Percentiles rank a stretch among this genome's conserved stretches.
phyloP scores from a whole-genome alignment of 2,888 invertebrate species.

The Oxyteleia sp. region DNA sequence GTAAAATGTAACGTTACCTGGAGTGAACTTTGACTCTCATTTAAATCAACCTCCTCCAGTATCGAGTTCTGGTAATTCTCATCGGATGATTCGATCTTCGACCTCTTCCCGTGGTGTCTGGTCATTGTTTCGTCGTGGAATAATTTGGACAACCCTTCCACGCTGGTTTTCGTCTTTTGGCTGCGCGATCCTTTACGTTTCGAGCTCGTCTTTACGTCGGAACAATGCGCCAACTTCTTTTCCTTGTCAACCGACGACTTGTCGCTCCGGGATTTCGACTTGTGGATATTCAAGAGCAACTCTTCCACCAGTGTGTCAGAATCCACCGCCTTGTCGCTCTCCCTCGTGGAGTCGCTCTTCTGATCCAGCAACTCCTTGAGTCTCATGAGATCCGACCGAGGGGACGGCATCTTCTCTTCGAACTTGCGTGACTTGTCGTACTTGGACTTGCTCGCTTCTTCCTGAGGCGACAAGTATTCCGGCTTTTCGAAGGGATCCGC shows the following conservation, averaged over 20 bases:
- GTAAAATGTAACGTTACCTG: too few species aligned
- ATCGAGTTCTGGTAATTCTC: conserved; percentile 79
- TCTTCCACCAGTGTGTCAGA: too few species aligned
- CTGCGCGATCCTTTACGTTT: conserved; percentile 83
- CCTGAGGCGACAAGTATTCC: too few species aligned
- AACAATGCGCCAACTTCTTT: conserved; percentile 78
- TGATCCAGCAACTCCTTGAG: too few species aligned
- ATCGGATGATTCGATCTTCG: conserved; percentile 79
- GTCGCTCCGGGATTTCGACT: conserved; percentile 78
- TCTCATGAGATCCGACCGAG: too few species aligned
- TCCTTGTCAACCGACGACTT: conserved; percentile 77
- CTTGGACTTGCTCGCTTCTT: too few species aligned
- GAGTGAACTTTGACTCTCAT: conserved; percentile 83
- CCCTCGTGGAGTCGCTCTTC: too few species aligned
- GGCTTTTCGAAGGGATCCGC: too few species aligned
- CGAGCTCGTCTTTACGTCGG: conserved; percentile 79
- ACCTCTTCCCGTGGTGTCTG: conserved; percentile 81
- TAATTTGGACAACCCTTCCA: conserved; percentile 79
- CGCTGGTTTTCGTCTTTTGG: conserved; percentile 80
- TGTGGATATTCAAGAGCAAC: conserved; percentile 79
- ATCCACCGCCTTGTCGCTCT: too few species aligned
- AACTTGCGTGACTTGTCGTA: too few species aligned
- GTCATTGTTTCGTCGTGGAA: conserved; percentile 78
- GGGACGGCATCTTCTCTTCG: too few species aligned
- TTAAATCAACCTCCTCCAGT: conserved; percentile 80